Evolutionary conservation across 2,113 vertebrate genomes (phyloP), one percentile per base, ranked within the genome.

Genomic region (Ariopsis seemanni): DNA sequence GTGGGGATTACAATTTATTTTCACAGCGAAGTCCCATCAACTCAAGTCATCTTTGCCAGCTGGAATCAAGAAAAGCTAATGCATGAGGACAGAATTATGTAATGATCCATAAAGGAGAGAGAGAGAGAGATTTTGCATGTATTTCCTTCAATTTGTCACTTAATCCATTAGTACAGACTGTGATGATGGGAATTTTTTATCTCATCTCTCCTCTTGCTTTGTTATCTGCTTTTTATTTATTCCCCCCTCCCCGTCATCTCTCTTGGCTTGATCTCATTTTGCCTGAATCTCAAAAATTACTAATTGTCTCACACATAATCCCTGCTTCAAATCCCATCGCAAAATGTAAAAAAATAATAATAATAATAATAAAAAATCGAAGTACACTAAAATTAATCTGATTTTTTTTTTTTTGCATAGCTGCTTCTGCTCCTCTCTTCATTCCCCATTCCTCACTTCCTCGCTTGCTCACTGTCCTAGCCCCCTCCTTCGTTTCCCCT

Each of bases 401-500:
- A 48, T 25, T 65, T 25, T 65, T 77, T 65, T 77, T 77, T 86
- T 27, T 22, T 72, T 80, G 74, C 55, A 83, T 87, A 67, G 74
- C 85, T 89, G 69, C 69, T 84, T 85, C 89, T 85, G 88, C 84
- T 88, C 80, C 80, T 91, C 77, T 60, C 27, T 80, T 88, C 79
- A 83, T 82, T 60, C 74, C 80, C 83, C 30, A 48, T 52, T 71
- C 5, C 90, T 89, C 86, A 42, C 55, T 57, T 12, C 87, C 90
- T 90, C 88, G 90, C 90, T 81, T 92, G 89, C 90, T 92, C 86
- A 92, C 34, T 82, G 60, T 55, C 20, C 62, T 83, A 83, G 25
- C 42, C 79, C 57, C 58, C 48, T 91, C 82, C 77, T 84, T 63
- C 50, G 48, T 81, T 82, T 82, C 82, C 65, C 82, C 85, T 82